Conservation (phyloP, 2,113 vertebrate species). For the Corythornis cristatus region DNA sequence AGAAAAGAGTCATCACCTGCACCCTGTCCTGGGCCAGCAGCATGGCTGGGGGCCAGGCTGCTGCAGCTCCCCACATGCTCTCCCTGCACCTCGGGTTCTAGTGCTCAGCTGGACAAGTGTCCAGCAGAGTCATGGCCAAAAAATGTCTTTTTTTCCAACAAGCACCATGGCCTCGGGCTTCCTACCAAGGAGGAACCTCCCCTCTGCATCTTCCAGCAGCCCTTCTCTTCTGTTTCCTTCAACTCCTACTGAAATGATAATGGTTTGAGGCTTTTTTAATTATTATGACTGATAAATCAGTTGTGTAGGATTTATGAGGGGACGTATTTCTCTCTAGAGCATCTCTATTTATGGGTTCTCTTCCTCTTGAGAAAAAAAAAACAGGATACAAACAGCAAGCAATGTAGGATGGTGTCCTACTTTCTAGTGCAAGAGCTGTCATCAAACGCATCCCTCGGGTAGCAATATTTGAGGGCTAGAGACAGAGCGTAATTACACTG, state of each 20-base stretch:
- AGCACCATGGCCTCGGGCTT: background rate
- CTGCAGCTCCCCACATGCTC: fast-evolving
- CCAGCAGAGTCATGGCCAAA: background rate
- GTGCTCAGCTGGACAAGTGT: background rate
- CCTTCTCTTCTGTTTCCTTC: background rate
- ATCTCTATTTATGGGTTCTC: background rate
- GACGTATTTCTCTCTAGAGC: background rate
- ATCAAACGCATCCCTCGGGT: background rate
- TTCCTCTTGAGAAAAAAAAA: background rate
- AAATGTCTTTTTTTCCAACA: background rate
- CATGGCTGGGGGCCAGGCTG: background rate
- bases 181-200: background rate
- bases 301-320: background rate
- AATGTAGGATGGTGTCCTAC: slow-evolving; percentile 10
- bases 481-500: background rate
- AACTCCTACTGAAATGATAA: background rate
- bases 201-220: background rate
- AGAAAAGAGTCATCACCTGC: background rate
- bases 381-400: background rate
- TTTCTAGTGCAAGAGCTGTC: background rate
- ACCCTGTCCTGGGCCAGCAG: background rate
- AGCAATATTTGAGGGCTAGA: slow-evolving; percentile 14
- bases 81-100: background rate
- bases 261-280: background rate
- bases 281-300: background rate